Evolutionary conservation across 1,140 invertebrate species (phyloP), one percentile per base, ranked within the genome.

Genomic region (Dreissena rostriformis): DNA sequence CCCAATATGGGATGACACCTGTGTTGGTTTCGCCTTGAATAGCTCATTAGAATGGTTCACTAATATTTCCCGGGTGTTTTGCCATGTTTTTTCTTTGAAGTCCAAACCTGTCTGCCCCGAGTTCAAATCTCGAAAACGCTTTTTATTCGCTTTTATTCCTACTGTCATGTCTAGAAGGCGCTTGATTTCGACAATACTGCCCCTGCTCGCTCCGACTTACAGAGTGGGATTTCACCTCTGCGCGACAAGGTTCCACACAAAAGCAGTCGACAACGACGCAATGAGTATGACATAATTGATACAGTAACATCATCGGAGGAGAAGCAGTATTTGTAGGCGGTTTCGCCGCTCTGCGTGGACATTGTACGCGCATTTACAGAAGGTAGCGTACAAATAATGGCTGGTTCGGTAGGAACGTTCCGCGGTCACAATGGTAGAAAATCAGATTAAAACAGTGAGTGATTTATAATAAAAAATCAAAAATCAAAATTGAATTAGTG

Each of bases 401-500:
- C 10, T 24, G 24, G 22, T 70, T 53, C 49, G 57, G 55, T 26
- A 14, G 49, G 70, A 79, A 70, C 70, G 70, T 67, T 79, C 70
- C 52, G 52, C 70, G 75, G 66, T 71, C 28, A 68, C 17, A 53
- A 57, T 70, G 29, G 65, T 66, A 67, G 65, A 79, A 70, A 77
- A 79, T 49, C 22, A 53, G 77, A 79, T 79, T 79, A 70, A 65
- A 79, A 51, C 55, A 29, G 6, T 24, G 49, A 68, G 51, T 61
- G 77, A 61, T 49, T 79, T n/a, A 57, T 52, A 11, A 71, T 53
- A 68, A 19, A 57, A 71, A 71, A 66, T 49, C 19, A 28, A 71
- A 79, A 53, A 79, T 79, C 67, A 71, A 79, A 79, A 79, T 79
- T 57, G 68, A 66, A 79, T 79, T 79, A 79, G 66, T 29, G 22